Conservation (phyloP, 2,797 vertebrate species). For the Lithobates sylvaticus region DNA sequence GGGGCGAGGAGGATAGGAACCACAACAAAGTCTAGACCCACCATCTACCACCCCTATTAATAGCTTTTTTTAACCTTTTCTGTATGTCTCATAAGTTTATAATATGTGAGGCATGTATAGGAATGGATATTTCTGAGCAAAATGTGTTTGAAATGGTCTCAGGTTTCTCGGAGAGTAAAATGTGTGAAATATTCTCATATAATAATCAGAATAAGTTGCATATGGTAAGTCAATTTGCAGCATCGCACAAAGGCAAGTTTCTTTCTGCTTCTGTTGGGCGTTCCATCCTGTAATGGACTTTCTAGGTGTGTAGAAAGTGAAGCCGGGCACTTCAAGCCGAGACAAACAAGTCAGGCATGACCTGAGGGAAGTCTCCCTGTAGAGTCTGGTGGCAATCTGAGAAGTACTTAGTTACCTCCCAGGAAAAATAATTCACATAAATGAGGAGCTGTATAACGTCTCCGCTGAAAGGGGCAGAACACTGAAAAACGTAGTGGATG, state of each 20-base stretch:
- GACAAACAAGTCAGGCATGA: not conserved
- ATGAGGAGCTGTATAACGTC: not conserved
- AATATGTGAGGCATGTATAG: not conserved
- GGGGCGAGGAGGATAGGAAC: no score
- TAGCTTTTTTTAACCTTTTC: no score
- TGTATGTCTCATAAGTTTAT: no score
- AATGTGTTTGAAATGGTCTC: not conserved
- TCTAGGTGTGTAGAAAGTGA: not conserved
- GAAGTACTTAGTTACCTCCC: not conserved
- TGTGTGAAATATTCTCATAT: not conserved
- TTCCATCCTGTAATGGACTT: not conserved
- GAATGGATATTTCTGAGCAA: not conserved
- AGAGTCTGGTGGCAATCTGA: not conserved
- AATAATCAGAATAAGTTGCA: not conserved
- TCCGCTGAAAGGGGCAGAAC: no score
- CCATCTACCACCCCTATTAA: no score
- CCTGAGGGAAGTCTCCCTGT: not conserved
- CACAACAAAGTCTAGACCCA: no score
- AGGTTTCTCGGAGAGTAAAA: not conserved
- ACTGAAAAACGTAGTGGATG: no score
- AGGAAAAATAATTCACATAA: not conserved
- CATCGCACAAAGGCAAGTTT: not conserved
- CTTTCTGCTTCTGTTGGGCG: not conserved
- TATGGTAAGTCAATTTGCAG: not conserved
- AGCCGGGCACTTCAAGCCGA: not conserved